Evolutionary conservation across 1,140 invertebrate genomes (phyloP).

Genomic region (Pseudomyrmex pallidus): DNA sequence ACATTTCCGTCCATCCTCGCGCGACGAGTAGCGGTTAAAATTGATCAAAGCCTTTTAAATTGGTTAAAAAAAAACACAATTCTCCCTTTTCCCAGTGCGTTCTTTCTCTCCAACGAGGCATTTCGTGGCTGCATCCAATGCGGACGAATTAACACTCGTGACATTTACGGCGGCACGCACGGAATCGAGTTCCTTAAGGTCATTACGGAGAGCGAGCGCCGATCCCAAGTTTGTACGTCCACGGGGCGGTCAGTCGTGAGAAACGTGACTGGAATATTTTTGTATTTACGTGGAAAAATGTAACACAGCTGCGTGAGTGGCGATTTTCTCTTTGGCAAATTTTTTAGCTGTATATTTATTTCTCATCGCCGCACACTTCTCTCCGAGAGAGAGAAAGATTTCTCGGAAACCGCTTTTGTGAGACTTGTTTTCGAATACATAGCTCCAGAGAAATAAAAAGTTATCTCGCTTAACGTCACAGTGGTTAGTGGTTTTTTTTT

Average conservation of each 20-base stretch:
- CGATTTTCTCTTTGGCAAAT: too few species aligned
- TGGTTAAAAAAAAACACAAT: background rate
- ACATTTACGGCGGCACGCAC: slow-evolving; percentile 41
- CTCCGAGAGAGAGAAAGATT: background rate
- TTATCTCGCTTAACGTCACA: background rate
- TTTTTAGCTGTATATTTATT: too few species aligned
- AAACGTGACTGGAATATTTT: too few species aligned
- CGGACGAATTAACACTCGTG: slow-evolving; percentile 50
- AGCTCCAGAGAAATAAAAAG: too few species aligned
- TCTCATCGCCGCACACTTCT: background rate
- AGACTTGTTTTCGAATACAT: background rate
- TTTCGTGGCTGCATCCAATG: slow-evolving; percentile 17
- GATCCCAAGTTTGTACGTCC: slow-evolving; percentile 35
- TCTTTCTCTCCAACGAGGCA: background rate
- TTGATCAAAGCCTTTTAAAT: background rate
- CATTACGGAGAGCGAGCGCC: slow-evolving; percentile 9
- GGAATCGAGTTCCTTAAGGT: slow-evolving; percentile 61
- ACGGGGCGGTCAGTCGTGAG: too few species aligned
- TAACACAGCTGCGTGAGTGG: too few species aligned
- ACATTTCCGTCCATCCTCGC: background rate
- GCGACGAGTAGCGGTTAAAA: slow-evolving; percentile 12
- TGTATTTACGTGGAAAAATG: too few species aligned
- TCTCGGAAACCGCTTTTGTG: background rate
- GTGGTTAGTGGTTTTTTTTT: background rate
- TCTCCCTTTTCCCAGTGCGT: too few species aligned